These are phyloP conservation scores for Arenaria interpres DNA, from an alignment of 2,113 vertebrate species.

Conservation along the genomic window DNA sequence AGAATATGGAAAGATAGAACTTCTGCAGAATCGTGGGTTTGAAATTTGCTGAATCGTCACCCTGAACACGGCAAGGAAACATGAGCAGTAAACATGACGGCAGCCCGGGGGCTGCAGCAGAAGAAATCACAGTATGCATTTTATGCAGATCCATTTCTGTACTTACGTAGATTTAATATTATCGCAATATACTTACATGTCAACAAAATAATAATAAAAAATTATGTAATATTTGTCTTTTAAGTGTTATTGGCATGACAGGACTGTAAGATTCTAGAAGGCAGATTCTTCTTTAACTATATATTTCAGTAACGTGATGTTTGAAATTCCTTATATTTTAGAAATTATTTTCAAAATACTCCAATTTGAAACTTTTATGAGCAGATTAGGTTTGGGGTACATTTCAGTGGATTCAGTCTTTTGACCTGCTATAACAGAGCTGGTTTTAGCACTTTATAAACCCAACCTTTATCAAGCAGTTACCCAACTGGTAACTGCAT, in stretches of 20 bases:
- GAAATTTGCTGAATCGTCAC: not conserved
- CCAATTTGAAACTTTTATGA: not conserved
- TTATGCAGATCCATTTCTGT: not conserved
- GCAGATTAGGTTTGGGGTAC: not conserved
- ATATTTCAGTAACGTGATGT: not conserved
- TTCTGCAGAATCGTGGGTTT: not conserved
- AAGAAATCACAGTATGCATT: not conserved
- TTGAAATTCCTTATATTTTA: not conserved
- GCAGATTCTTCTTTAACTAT: not conserved
- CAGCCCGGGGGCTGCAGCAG: not conserved
- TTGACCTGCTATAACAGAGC: not conserved
- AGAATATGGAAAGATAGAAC: not conserved
- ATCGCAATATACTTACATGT: not conserved
- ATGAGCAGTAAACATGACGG: not conserved
- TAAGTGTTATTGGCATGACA: not conserved
- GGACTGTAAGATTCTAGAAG: not conserved
- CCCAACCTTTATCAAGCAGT: not conserved
- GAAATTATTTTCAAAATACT: not conserved
- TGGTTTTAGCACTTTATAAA: not conserved
- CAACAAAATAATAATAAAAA: not conserved
- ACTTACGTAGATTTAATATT: not conserved
- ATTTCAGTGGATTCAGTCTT: not conserved
- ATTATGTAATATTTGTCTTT: not conserved
- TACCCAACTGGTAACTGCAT: not conserved
- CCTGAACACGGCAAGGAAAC: not conserved